Base-by-base conservation (phyloP, 2,888 invertebrate genomes). In the Scaptomyza tumidula region DNA sequence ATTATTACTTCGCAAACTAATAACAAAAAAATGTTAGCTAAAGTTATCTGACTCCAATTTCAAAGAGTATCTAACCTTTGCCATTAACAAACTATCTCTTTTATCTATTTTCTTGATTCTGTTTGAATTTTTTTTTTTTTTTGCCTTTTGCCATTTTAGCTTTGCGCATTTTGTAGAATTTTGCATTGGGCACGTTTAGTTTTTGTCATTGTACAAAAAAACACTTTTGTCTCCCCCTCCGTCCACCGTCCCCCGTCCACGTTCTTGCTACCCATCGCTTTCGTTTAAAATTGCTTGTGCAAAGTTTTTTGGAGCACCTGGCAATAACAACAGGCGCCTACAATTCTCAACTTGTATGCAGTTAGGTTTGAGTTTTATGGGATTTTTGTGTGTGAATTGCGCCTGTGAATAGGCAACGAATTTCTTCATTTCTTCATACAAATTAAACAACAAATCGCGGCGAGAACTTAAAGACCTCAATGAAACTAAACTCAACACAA, bases 111-210 rank as follows among this genome's bases (percentile, higher is more conserved):
- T 24, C 6, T 24, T 19, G 29, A 3, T 27, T 6, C 0, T 33
- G 33, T 33, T 33, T 29, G 29, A 29, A 1, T 37, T 29, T 46
- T 9, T 19, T 19, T 48, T 48, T 27, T n/a, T 53, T 55, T 2
- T 35, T 13, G 13, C 35, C 35, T 29, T 24, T 35, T 13, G 13
- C 35, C 35, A 24, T 24, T 31, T 75, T 33, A 39, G 37, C 53
- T 67, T 45, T 73, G 67, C 71, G 63, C 60, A 79, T 66, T 74
- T 71, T 54, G 54, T 52, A 52, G 66, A 88, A 82, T 80, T 63
- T 77, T 65, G 72, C 70, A 74, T 79, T 88, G 88, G 88, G 83
- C 83, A 83, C 83, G 88, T 83, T 86, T 88, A 83, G 88, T 64
- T 74, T 63, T 54, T 69, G 61, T 61, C 58, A 37, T 37, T 48